Base-by-base conservation (phyloP, 2,888 invertebrate species). In the Tetramorium bicarinatum region DNA sequence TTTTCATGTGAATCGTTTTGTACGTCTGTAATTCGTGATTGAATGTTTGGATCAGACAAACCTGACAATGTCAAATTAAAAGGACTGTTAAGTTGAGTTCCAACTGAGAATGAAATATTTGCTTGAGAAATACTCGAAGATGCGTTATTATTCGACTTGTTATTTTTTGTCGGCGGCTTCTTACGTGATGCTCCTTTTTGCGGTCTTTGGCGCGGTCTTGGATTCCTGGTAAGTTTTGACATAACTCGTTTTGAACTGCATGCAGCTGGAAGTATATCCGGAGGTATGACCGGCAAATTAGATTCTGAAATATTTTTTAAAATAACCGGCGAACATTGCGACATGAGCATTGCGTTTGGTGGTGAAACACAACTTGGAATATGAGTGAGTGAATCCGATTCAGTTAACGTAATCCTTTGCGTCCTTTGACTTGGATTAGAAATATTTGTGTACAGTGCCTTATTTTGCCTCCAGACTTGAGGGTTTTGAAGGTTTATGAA, bases 171-270 rank as follows among this genome's bases (percentile, higher is more conserved):
- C 1, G 64, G 3, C 21, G 71, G 82, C 4, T 77, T 87, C 1
- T 21, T 77, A 29, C 66, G 74, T 15, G 69, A 38, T 0, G 54
- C 47, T 49, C 69, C 11, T 61, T 85, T 83, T 34, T 7, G 77
- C 61, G 74, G 21, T 11, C 76, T 85, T 66, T 64, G 74, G 21
- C 64, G 44, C 13, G 71, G 18, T 9, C 3, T 7, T 7, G 62
- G 3, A 41, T 34, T 87, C 25, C 84, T 87, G 2, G 67, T 0
- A 1, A 74, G 83, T 6, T 82, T 89, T 9, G 84, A 25, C n/a
- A 74, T 8, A 11, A 59, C 13, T 44, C n/a, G 52, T 66, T 76
- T 76, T 8, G 25, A n/a, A 21, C 0, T 52, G 18, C 72, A 82
- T 11, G 76, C 18, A 29, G 29, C 29, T 29, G 29, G 2, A 29